Percentiles rank a stretch among this genome's conserved stretches.
phyloP scores from a whole-genome alignment of 2,888 invertebrate genomes.

The Empis livida region DNA sequence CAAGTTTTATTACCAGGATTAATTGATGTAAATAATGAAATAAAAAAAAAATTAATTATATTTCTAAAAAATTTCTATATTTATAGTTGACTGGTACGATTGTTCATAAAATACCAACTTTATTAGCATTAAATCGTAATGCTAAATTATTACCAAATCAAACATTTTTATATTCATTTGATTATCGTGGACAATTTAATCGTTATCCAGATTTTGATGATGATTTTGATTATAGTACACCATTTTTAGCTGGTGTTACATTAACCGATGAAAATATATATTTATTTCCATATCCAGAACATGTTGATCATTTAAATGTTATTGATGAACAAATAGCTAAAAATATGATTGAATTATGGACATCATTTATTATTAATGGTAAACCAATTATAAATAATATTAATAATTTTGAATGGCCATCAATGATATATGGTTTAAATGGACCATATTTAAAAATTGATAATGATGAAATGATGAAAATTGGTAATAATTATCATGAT shows the following conservation, averaged over 20 bases:
- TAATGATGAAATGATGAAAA: constrained; percentile 22
- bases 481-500: constrained; percentile 29
- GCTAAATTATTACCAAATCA: constrained; percentile 28
- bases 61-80: too few species aligned
- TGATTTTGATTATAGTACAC: constrained; percentile 32
- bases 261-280: constrained; percentile 46
- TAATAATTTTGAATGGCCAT: constrained; percentile 27
- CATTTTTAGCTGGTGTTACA: constrained; percentile 39
- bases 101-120: constrained; percentile 36
- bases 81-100: constrained; percentile 37
- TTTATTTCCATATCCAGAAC: constrained; percentile 38
- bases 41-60: too few species aligned
- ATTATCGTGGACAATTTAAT: constrained; percentile 36
- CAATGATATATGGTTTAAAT: constrained; percentile 27
- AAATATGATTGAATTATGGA: constrained; percentile 37
- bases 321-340: constrained; percentile 33
- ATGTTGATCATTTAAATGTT: constrained; percentile 27
- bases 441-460: constrained; percentile 33
- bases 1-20: constrained; percentile 36
- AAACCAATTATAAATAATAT: constrained; percentile 22
- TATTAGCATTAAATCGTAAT: constrained; percentile 34
- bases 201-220: constrained; percentile 33
- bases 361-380: constrained; percentile 30
- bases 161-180: constrained; percentile 40
- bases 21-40: constrained; percentile 33